These are phyloP conservation scores for Tyrophagus putrescentiae DNA, from an alignment of 1,140 invertebrate species.

Conservation along the genomic window DNA sequence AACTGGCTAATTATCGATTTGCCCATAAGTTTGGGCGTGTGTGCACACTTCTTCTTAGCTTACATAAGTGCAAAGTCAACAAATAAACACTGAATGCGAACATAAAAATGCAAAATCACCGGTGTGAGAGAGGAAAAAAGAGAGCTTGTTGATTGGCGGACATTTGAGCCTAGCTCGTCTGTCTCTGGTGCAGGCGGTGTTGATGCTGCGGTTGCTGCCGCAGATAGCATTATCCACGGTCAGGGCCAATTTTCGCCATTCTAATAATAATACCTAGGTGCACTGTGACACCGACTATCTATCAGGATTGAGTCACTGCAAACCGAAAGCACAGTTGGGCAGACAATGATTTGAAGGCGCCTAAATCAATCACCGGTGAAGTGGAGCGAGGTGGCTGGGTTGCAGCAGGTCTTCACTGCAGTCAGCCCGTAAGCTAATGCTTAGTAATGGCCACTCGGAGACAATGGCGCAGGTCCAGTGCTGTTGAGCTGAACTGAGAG, in stretches of 20 bases:
- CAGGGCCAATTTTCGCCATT: neutral
- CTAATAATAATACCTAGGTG: no score
- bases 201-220: no score
- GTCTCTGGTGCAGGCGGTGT: no score
- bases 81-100: neutral
- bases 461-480: no score
- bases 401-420: no score
- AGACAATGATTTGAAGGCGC: neutral
- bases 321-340: no score
- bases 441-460: no score
- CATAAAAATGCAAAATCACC: neutral
- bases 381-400: no score
- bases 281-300: neutral
- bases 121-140: neutral
- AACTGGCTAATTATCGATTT: conserved; percentile 11
- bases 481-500: no score
- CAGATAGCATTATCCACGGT: neutral
- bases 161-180: no score
- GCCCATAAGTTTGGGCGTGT: conserved; percentile 1
- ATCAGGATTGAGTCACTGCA: conserved; percentile 3
- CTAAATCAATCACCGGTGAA: neutral
- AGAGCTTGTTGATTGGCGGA: no score
- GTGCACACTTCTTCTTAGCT: neutral
- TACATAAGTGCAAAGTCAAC: conserved; percentile 7
- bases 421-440: no score